Conservation (phyloP, 1,140 invertebrate genomes). For the Nasonia vitripennis region DNA sequence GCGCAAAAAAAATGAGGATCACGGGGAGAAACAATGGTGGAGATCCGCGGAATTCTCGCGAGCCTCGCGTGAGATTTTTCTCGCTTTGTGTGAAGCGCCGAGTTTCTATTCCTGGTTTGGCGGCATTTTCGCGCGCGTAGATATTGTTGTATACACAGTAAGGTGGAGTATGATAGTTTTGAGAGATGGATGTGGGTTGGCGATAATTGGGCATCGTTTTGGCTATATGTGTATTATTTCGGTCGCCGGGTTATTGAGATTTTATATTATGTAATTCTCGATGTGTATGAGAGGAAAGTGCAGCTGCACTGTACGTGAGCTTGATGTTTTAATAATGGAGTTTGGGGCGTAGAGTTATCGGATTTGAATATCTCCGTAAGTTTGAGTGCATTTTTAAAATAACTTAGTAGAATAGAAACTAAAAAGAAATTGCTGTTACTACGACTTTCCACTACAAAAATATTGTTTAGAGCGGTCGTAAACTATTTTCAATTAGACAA, state of each 20-base stretch:
- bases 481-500: not conserved
- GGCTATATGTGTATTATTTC: not conserved
- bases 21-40: not conserved
- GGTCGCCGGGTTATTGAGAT: not conserved
- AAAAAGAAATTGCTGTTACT: too few species aligned
- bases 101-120: not conserved
- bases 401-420: too few species aligned
- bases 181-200: not conserved
- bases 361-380: too few species aligned
- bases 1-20: slow-evolving; percentile 2
- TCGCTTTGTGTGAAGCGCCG: not conserved
- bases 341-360: too few species aligned
- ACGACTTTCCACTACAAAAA: not conserved
- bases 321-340: too few species aligned
- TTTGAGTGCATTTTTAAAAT: too few species aligned
- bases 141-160: too few species aligned
- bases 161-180: not conserved
- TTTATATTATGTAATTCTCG: not conserved
- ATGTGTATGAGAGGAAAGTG: not conserved
- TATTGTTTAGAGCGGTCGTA: not conserved
- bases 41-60: not conserved
- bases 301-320: not conserved
- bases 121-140: not conserved
- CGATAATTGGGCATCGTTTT: not conserved
- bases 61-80: slow-evolving; percentile 2